Percentiles rank a stretch among this genome's conserved stretches.
phyloP scores from a whole-genome alignment of 2,888 invertebrate genomes.

The Tipula unca region DNA sequence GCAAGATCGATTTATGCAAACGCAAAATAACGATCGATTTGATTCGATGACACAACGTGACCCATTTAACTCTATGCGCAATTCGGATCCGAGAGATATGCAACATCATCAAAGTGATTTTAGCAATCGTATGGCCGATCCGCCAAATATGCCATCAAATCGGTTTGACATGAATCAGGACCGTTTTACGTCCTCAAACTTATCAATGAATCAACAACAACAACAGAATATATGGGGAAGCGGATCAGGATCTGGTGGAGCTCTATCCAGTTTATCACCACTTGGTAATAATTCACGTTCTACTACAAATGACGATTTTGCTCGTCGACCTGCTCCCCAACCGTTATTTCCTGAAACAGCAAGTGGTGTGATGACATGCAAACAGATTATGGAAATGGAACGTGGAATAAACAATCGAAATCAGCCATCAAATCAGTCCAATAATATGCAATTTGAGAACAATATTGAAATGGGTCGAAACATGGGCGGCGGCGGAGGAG shows the following conservation, averaged over 20 bases:
- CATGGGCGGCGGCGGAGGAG: neutral
- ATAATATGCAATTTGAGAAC: neutral
- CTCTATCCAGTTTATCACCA: neutral
- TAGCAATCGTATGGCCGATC: neutral
- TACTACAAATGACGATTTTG: neutral
- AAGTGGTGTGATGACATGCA: neutral
- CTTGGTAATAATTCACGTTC: neutral
- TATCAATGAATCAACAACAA: neutral
- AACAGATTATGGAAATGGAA: conserved; percentile 17
- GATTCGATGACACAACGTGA: neutral
- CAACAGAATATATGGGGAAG: neutral
- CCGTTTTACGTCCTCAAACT: neutral
- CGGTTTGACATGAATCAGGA: neutral
- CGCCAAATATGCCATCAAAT: neutral
- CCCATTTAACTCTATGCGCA: neutral
- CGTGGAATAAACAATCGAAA: neutral
- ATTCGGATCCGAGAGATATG: neutral
- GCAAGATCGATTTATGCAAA: neutral
- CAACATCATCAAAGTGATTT: neutral
- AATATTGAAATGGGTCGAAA: neutral
- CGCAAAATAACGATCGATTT: neutral
- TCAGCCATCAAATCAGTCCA: neutral
- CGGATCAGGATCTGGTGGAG: neutral
- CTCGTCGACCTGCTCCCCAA: neutral
- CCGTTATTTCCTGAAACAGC: neutral